Evolutionary conservation across 2,113 vertebrate species (phyloP).

Genomic region (Silurus meridionalis): DNA sequence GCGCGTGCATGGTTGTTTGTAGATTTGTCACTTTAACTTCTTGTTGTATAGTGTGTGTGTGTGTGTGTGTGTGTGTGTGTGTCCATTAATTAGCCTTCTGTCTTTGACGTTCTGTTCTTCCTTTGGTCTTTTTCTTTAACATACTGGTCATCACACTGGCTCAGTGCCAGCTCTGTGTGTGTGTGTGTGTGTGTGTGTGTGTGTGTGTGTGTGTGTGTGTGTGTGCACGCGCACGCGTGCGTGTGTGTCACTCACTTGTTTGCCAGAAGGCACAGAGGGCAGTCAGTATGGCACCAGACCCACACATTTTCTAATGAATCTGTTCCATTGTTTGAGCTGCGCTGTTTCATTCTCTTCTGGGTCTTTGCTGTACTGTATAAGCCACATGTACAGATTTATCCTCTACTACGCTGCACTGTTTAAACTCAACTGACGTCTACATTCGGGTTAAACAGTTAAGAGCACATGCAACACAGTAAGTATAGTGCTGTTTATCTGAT

Average conservation of each 20-base stretch:
- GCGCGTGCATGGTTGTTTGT: neutral
- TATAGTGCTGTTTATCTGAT: neutral
- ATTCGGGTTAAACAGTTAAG: neutral
- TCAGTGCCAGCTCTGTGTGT: neutral
- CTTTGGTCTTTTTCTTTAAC: neutral
- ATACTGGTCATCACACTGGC: conserved; percentile 42
- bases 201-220: conserved; percentile 3
- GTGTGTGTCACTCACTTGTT: conserved; percentile 18
- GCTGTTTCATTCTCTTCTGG: neutral
- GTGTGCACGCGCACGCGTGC: conserved; percentile 16
- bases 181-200: conserved; percentile 13
- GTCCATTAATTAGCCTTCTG: conserved; percentile 23
- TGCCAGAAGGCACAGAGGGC: conserved; percentile 28
- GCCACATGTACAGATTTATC: neutral
- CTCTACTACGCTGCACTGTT: neutral
- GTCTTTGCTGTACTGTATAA: neutral
- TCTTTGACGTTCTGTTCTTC: neutral
- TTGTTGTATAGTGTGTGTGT: conserved; percentile 1
- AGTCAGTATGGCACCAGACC: conserved; percentile 22
- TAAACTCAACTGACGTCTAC: neutral
- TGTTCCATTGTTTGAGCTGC: conserved; percentile 2
- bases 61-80: conserved; percentile 9
- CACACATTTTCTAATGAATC: conserved; percentile 16
- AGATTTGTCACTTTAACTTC: neutral
- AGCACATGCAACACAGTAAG: neutral